A percentile compares a stretch with the other conserved stretches of the same genome.
Conservation (phyloP, 2,113 vertebrate genomes). For the Pogonocichla stellata region DNA sequence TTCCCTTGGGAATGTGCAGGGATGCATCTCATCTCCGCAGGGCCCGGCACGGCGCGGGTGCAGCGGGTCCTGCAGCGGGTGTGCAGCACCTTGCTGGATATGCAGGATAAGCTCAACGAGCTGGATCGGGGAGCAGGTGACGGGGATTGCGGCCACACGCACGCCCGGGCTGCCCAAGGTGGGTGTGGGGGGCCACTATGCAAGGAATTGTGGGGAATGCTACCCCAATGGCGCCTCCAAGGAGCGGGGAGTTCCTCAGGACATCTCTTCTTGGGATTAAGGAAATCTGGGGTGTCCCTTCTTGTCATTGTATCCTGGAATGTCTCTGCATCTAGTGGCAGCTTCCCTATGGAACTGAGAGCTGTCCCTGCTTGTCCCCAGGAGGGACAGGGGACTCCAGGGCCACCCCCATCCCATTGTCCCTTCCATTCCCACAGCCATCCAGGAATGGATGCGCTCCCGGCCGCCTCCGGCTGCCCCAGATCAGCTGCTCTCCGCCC, state of each 20-base stretch:
- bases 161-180: slow-evolving; percentile 86
- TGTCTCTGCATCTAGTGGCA: not conserved
- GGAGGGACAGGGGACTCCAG: rapidly evolving
- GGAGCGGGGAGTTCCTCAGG: rapidly evolving
- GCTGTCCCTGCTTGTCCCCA: not conserved
- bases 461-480: slow-evolving; percentile 72
- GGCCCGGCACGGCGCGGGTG: slow-evolving; percentile 9
- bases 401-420: not conserved
- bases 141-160: slow-evolving; percentile 93
- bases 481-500: slow-evolving; percentile 70
- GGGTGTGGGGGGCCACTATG: not conserved
- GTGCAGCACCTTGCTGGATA: slow-evolving; percentile 75
- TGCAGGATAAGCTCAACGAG: slow-evolving; percentile 85
- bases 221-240: not conserved
- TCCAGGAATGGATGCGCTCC: slow-evolving; percentile 80
- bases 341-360: not conserved
- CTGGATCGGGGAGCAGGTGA: slow-evolving; percentile 88
- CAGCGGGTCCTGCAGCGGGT: slow-evolving; percentile 71
- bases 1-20: rapidly evolving
- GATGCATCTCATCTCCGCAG: slow-evolving; percentile 39
- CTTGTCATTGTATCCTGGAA: not conserved
- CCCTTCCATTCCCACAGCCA: slow-evolving; percentile 69
- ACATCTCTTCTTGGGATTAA: rapidly evolving
- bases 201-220: not conserved
- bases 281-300: not conserved